phyloP scores from a whole-genome alignment of 35 echinoderm and acorn worm genomes.

The Apostichopus californicus region DNA sequence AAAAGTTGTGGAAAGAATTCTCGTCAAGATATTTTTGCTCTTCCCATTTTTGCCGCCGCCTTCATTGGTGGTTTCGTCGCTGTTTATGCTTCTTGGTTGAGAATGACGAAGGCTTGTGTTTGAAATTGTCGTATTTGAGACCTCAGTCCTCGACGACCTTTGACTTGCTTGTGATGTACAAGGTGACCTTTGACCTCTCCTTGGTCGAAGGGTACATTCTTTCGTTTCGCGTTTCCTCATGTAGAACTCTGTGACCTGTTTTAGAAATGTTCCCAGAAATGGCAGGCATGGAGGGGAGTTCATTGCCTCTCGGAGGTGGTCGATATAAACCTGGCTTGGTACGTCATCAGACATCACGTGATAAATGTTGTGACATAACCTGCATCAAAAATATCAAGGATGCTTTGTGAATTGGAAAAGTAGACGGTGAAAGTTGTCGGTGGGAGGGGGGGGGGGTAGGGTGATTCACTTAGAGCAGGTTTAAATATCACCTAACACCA shows the following conservation, averaged over 20 bases:
- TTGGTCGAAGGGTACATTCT: neutral
- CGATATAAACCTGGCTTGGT: neutral
- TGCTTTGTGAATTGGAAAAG: too few relatives aligned
- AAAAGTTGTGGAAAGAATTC: neutral
- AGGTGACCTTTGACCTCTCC: neutral
- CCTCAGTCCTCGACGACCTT: neutral
- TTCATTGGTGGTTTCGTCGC: neutral
- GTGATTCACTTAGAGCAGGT: too few relatives aligned
- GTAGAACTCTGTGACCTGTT: conserved; percentile 55
- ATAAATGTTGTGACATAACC: conserved; percentile 19
- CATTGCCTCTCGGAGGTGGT: conserved; percentile 12
- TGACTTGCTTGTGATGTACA: neutral
- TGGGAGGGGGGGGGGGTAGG: too few relatives aligned
- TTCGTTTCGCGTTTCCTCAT: neutral
- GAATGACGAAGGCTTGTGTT: neutral
- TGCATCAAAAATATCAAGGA: neutral
- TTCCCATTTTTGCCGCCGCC: neutral
- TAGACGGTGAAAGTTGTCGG: too few relatives aligned
- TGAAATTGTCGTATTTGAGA: too few relatives aligned
- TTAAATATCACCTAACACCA: too few relatives aligned
- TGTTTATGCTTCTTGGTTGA: neutral
- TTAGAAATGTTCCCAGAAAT: conserved; percentile 71
- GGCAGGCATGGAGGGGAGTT: conserved; percentile 67
- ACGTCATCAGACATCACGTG: conserved; percentile 4
- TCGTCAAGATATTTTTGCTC: neutral